Conservation (phyloP, 2,888 invertebrate genomes). For the Agrotis segetum region DNA sequence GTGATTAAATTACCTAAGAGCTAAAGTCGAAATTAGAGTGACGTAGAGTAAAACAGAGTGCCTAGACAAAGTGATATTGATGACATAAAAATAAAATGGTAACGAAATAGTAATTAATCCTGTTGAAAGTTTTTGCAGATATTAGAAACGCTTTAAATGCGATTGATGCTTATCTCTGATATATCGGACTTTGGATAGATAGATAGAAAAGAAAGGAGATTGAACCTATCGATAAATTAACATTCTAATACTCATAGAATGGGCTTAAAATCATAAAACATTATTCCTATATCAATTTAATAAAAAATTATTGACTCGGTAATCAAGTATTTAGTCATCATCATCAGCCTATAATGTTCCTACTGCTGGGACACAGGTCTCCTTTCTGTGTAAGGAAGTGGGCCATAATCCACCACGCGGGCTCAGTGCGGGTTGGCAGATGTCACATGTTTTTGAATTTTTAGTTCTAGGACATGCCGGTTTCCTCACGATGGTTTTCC, state of each 20-base stretch:
- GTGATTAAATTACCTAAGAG: slow-evolving; percentile 22
- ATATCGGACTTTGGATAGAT: not conserved
- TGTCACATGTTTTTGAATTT: too few relatives aligned
- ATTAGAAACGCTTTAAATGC: not conserved
- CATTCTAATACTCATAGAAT: not conserved
- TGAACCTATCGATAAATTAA: too few relatives aligned
- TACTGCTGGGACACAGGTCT: too few relatives aligned
- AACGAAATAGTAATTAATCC: too few relatives aligned
- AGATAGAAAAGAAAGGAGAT: not conserved
- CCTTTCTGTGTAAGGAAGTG: too few relatives aligned
- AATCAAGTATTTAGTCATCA: not conserved
- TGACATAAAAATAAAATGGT: too few relatives aligned
- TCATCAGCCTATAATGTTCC: too few relatives aligned
- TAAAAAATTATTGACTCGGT: not conserved
- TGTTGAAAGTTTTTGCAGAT: not conserved
- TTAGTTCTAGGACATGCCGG: too few relatives aligned
- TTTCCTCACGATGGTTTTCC: too few relatives aligned
- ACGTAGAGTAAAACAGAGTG: not conserved
- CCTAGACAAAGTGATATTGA: not conserved
- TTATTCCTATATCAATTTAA: not conserved
- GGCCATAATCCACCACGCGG: too few relatives aligned
- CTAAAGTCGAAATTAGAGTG: not conserved
- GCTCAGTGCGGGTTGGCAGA: too few relatives aligned
- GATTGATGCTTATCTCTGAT: not conserved
- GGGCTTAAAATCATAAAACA: not conserved